Evolutionary conservation across 1,140 invertebrate genomes (phyloP).

Genomic region (Bombus consobrinus): DNA sequence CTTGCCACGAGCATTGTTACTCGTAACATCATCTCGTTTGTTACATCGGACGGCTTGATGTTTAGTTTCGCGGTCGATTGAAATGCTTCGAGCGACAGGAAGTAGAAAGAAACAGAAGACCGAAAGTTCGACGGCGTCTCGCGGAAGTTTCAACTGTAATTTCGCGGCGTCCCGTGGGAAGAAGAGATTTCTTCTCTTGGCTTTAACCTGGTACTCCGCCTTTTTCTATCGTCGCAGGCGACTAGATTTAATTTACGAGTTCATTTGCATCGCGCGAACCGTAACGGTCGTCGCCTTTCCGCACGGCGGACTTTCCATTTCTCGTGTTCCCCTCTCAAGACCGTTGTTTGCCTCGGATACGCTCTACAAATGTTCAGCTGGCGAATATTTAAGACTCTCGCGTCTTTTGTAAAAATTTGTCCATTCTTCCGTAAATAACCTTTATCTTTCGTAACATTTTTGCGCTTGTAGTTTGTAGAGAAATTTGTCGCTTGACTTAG

Average conservation of each 20-base stretch:
- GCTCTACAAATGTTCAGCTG: no score
- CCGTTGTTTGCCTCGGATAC: no score
- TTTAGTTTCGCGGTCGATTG: constrained; percentile 8
- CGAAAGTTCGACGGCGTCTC: constrained; percentile 16
- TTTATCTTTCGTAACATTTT: neutral
- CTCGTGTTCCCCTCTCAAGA: neutral
- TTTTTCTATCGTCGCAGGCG: constrained; percentile 1
- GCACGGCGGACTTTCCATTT: constrained; percentile 4
- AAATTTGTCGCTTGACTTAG: no score
- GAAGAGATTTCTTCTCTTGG: neutral
- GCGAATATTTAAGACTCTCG: neutral
- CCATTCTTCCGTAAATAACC: neutral
- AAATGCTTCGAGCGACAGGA: neutral
- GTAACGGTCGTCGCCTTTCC: constrained; percentile 37
- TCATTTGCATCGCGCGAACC: constrained; percentile 60
- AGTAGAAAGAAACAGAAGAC: neutral
- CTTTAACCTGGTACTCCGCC: neutral
- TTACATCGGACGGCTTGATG: neutral
- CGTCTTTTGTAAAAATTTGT: neutral
- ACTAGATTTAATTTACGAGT: constrained; percentile 69
- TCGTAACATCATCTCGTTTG: neutral
- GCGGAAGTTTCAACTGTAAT: constrained; percentile 32
- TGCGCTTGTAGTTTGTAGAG: no score
- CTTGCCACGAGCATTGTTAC: neutral
- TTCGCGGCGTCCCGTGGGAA: constrained; percentile 2